Evolutionary conservation across 2,888 invertebrate species (phyloP).

Genomic region (Clusia tigrina): DNA sequence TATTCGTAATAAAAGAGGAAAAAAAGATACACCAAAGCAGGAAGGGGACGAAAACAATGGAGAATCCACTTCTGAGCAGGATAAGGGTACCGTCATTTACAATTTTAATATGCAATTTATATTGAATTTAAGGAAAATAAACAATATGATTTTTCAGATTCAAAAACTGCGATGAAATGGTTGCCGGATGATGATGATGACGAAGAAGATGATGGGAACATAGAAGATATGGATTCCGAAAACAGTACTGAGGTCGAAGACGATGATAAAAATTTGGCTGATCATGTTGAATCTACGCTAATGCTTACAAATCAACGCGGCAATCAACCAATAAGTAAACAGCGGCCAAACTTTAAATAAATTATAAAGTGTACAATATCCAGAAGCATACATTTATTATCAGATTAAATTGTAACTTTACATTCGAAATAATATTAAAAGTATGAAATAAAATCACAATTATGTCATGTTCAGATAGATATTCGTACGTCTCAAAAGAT

Average conservation of each 20-base stretch:
- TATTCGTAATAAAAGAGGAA: too few relatives aligned
- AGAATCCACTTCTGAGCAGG: too few relatives aligned
- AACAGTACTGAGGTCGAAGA: slow-evolving; percentile 34
- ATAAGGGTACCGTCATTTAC: slow-evolving; percentile 10
- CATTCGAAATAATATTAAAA: neutral
- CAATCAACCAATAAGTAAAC: slow-evolving; percentile 34
- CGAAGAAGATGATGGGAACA: slow-evolving; percentile 35
- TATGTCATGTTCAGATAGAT: too few relatives aligned
- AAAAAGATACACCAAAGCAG: too few relatives aligned
- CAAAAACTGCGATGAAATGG: slow-evolving; percentile 41
- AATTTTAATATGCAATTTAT: slow-evolving; percentile 22
- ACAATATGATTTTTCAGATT: too few relatives aligned
- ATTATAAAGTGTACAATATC: too few relatives aligned
- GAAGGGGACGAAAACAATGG: too few relatives aligned
- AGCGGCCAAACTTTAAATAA: too few relatives aligned
- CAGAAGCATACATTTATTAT: neutral
- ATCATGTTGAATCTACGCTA: slow-evolving; percentile 36
- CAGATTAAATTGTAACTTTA: neutral
- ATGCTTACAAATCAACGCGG: slow-evolving; percentile 27
- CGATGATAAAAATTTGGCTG: slow-evolving; percentile 31
- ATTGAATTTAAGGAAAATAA: too few relatives aligned
- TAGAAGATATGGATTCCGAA: slow-evolving; percentile 33
- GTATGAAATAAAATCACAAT: too few relatives aligned
- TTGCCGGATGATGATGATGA: slow-evolving; percentile 41
- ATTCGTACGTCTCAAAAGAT: too few relatives aligned